Conservation (phyloP, 1,140 invertebrate species). For the Drosophila repleta region DNA sequence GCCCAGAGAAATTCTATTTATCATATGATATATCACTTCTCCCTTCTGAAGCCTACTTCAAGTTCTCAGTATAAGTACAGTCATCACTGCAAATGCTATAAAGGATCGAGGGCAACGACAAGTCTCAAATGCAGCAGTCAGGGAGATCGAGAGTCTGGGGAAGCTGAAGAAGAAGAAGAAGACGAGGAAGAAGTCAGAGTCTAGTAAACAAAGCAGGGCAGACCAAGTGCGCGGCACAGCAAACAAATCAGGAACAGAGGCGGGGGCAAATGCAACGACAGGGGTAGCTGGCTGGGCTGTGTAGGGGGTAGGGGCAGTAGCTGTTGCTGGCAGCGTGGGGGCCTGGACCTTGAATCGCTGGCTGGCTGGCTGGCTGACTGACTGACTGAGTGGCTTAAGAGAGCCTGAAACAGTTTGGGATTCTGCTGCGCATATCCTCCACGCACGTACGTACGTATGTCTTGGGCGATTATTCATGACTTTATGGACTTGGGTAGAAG, state of each 20-base stretch:
- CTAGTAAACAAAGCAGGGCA: constrained; percentile 30
- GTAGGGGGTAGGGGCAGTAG: not conserved
- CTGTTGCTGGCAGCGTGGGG: constrained; percentile 3
- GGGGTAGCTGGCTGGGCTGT: not conserved
- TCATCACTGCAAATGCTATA: constrained; percentile 28
- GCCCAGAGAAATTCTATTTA: no score
- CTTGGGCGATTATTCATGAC: constrained; percentile 78
- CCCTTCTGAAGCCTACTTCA: constrained; percentile 4
- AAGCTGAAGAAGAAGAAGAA: not conserved
- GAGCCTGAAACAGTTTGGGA: not conserved
- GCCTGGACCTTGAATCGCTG: constrained; percentile 20
- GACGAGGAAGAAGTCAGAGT: constrained; percentile 10
- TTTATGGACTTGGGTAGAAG: constrained; percentile 77
- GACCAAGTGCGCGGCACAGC: constrained; percentile 42
- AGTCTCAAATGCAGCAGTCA: constrained; percentile 3
- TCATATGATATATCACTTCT: no score
- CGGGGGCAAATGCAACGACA: not conserved
- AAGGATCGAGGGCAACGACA: constrained; percentile 53
- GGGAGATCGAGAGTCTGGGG: not conserved
- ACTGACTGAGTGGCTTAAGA: not conserved
- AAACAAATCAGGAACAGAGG: constrained; percentile 34
- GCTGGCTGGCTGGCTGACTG: not conserved
- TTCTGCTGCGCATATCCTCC: constrained; percentile 52
- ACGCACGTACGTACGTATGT: constrained; percentile 64
- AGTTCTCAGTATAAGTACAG: constrained; percentile 53